Evolutionary conservation across 2,888 invertebrate species (phyloP), one percentile per base, ranked within the genome.

Genomic region (Herminia tarsipennalis): DNA sequence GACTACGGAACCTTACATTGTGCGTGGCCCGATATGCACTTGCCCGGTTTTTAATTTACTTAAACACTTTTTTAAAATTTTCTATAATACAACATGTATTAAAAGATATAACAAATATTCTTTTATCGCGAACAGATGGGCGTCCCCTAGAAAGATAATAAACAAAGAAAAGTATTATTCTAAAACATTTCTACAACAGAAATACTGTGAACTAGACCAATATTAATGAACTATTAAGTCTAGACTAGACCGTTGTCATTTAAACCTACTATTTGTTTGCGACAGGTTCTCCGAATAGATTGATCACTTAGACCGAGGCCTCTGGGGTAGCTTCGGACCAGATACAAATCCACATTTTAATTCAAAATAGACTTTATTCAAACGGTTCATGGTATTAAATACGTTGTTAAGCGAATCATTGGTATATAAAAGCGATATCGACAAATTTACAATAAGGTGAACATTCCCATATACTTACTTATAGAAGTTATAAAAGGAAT

Each of bases 191-290:
- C n/a, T n/a, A n/a, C n/a, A n/a, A n/a, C n/a, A n/a, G n/a, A n/a
- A n/a, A n/a, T n/a, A n/a, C n/a, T n/a, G n/a, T n/a, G n/a, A n/a
- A n/a, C n/a, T n/a, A n/a, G n/a, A n/a, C n/a, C n/a, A n/a, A n/a
- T n/a, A n/a, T n/a, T n/a, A n/a, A n/a, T n/a, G n/a, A n/a, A n/a
- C n/a, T n/a, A n/a, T n/a, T n/a, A n/a, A n/a, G n/a, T n/a, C n/a
- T n/a, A n/a, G n/a, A n/a, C 32, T 45, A 40, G 38, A 57, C 54
- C 50, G 63, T 59, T 46, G 43, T 57, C 56, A 45, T 36, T 27
- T 45, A 16, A 39, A 38, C 28, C 16, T 39, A 45, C 43, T 30
- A 44, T 14, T 28, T 5, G 32, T 37, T 40, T 30, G 18, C 37
- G 36, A 47, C 10, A 12, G n/a, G 14, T 21, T 52, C 22, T 13